phyloP scores from a whole-genome alignment of 2,888 invertebrate species.

The Lordiphosa andalusiaca region DNA sequence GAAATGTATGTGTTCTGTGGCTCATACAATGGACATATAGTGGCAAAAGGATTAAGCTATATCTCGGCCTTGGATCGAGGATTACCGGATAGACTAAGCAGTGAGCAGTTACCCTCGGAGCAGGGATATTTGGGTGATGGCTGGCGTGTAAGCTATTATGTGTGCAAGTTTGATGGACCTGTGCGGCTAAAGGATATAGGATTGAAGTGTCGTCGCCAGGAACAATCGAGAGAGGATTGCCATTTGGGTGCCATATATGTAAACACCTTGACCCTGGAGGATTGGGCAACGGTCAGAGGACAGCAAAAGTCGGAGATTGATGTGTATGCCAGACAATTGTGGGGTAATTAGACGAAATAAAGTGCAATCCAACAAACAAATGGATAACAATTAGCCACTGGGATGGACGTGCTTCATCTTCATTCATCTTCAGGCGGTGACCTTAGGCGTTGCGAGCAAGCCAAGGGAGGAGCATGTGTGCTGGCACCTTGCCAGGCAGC shows the following conservation, averaged over 20 bases:
- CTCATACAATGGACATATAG: slow-evolving; percentile 47
- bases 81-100: slow-evolving; percentile 43
- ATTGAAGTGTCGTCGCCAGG: slow-evolving; percentile 50
- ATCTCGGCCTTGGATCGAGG: slow-evolving; percentile 54
- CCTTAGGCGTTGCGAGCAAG: too few species aligned
- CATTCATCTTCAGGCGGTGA: too few species aligned
- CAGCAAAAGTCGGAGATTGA: slow-evolving; percentile 19
- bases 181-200: slow-evolving; percentile 75
- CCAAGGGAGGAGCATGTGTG: too few species aligned
- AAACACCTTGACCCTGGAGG: slow-evolving; percentile 48
- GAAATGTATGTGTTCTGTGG: slow-evolving; percentile 75
- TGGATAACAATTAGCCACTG: neutral
- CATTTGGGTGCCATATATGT: slow-evolving; percentile 74
- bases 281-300: slow-evolving; percentile 15
- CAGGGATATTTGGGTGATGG: slow-evolving; percentile 43
- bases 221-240: slow-evolving; percentile 32
- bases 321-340: slow-evolving; percentile 14
- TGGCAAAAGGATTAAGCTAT: slow-evolving; percentile 60
- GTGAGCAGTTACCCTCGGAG: slow-evolving; percentile 52
- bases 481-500: too few species aligned
- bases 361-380: neutral
- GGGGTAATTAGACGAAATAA: slow-evolving; percentile 6
- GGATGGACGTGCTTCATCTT: too few species aligned
- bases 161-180: slow-evolving; percentile 63
- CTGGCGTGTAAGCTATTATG: slow-evolving; percentile 77